Evolutionary conservation across 2,113 vertebrate species (phyloP).

Genomic region (Capreolus pygargus): DNA sequence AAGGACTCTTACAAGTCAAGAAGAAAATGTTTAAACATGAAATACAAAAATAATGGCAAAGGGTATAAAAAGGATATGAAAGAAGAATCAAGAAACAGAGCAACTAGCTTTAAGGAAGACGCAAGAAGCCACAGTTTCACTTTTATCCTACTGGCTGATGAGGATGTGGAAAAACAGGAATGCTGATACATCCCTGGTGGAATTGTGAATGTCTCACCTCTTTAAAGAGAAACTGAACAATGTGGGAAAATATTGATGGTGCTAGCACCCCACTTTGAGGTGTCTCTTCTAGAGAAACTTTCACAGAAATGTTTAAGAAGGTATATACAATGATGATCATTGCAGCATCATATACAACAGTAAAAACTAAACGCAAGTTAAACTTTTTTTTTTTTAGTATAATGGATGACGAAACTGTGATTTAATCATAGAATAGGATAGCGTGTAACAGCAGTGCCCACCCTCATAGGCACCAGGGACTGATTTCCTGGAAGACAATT

Average conservation of each 20-base stretch:
- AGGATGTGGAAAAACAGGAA: no score
- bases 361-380: neutral
- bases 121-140: neutral
- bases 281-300: neutral
- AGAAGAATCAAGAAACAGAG: neutral
- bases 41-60: neutral
- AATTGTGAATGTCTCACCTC: neutral
- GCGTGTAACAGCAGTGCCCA: neutral
- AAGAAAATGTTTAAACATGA: neutral
- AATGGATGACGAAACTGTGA: neutral
- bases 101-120: neutral
- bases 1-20: neutral
- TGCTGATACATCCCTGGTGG: neutral
- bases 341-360: fast-evolving
- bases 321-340: neutral
- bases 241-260: neutral
- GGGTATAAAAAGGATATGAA: neutral
- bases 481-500: neutral
- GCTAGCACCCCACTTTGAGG: neutral
- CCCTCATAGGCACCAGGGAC: neutral
- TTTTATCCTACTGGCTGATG: neutral
- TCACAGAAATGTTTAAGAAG: neutral
- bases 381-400: neutral
- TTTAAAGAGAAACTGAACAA: neutral
- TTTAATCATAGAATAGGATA: neutral